Percentiles rank a stretch among this genome's conserved stretches.
Conservation (phyloP, 2,797 vertebrate genomes). For the Micropoecilia bifurca region DNA sequence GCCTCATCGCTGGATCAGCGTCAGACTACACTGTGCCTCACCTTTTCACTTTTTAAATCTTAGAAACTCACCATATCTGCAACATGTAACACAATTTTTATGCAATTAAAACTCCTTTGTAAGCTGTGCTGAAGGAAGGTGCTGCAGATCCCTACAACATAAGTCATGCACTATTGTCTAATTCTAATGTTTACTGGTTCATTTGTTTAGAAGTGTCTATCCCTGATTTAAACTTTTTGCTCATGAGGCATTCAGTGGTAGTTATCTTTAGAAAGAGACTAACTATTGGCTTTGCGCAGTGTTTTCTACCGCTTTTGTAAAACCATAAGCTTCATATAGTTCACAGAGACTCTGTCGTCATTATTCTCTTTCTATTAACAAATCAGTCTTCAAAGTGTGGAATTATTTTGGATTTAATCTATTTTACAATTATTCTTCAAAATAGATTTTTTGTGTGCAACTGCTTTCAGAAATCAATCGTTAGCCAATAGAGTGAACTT, state of each 20-base stretch:
- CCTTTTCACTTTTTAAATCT: constrained; percentile 49
- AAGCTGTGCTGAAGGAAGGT: background rate
- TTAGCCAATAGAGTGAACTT: background rate
- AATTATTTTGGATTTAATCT: too few relatives aligned
- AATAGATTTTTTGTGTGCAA: too few relatives aligned
- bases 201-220: background rate
- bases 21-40: constrained; percentile 85
- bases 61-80: background rate
- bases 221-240: background rate
- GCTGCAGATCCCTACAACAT: background rate
- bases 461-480: too few relatives aligned
- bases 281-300: too few relatives aligned
- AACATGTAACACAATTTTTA: background rate
- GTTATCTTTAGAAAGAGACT: too few relatives aligned
- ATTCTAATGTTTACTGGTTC: background rate
- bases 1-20: constrained; percentile 86
- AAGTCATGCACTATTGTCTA: background rate
- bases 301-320: too few relatives aligned
- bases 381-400: too few relatives aligned
- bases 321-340: too few relatives aligned
- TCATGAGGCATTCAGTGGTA: background rate
- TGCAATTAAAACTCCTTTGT: background rate
- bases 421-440: too few relatives aligned
- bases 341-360: too few relatives aligned
- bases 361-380: too few relatives aligned